These are phyloP conservation scores for Lepus oiostolus DNA, from an alignment of 2,797 vertebrate species.

Conservation along the genomic window DNA sequence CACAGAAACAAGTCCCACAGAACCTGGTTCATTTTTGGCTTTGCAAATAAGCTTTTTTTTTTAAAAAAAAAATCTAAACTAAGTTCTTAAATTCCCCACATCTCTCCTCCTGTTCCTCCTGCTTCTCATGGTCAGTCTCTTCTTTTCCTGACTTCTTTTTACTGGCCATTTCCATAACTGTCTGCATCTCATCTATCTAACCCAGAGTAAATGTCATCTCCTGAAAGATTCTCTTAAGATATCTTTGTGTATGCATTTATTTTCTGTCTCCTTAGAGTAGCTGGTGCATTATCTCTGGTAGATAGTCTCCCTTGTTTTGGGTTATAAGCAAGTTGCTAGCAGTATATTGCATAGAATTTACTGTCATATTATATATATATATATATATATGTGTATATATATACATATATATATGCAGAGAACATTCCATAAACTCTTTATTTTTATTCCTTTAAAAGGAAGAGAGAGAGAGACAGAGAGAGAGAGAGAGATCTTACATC, in stretches of 20 bases:
- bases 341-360: neutral
- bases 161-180: neutral
- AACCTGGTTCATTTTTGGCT: neutral
- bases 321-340: neutral
- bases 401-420: no score
- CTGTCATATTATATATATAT: neutral
- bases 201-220: neutral
- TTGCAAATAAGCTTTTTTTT: neutral
- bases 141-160: constrained; percentile 32
- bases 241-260: constrained; percentile 15
- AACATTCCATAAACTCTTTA: neutral
- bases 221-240: constrained; percentile 15
- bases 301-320: neutral
- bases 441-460: no score
- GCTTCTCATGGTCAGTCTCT: constrained; percentile 38
- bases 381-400: no score
- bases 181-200: neutral
- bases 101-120: neutral
- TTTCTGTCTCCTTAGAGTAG: constrained; percentile 19
- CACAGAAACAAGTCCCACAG: constrained; percentile 15
- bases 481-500: no score
- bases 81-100: neutral
- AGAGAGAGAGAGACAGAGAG: no score
- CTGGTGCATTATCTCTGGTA: neutral
- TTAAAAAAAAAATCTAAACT: neutral